Evolutionary conservation across 1,140 invertebrate species (phyloP).

Genomic region (Drosophila truncata): DNA sequence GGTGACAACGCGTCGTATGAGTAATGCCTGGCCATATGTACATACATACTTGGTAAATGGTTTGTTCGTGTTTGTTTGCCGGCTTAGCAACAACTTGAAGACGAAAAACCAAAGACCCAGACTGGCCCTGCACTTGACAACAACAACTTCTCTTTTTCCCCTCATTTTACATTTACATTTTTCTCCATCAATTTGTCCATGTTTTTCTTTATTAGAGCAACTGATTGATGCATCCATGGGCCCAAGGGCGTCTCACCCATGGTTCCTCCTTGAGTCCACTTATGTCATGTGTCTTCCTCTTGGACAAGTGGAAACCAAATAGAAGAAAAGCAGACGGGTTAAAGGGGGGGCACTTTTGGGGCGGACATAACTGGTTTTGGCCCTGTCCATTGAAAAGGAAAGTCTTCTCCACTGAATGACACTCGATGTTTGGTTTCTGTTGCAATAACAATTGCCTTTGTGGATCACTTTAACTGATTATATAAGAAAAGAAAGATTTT

Average conservation of each 20-base stretch:
- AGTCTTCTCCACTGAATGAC: slow-evolving; percentile 67
- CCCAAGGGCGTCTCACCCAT: slow-evolving; percentile 55
- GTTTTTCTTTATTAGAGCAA: slow-evolving; percentile 39
- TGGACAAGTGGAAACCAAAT: slow-evolving; percentile 33
- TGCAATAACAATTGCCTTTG: slow-evolving; percentile 38
- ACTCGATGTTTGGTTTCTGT: slow-evolving; percentile 37
- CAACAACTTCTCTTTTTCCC: slow-evolving; percentile 42
- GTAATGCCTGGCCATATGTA: slow-evolving; percentile 51
- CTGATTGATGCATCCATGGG: slow-evolving; percentile 57
- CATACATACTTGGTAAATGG: slow-evolving; percentile 20
- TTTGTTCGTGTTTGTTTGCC: slow-evolving; percentile 39
- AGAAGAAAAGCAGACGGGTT: slow-evolving; percentile 2
- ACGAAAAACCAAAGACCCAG: slow-evolving; percentile 10
- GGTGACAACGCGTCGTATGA: slow-evolving; percentile 64
- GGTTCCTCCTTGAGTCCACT: slow-evolving; percentile 34
- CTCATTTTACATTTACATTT: slow-evolving; percentile 41
- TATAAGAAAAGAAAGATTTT: slow-evolving; percentile 23
- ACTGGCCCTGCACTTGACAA: slow-evolving; percentile 60
- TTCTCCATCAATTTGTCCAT: slow-evolving; percentile 52
- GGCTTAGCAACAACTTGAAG: slow-evolving; percentile 48
- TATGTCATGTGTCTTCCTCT: slow-evolving; percentile 49
- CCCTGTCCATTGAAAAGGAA: slow-evolving; percentile 61
- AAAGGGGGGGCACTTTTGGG: too few relatives aligned
- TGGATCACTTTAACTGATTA: slow-evolving; percentile 31
- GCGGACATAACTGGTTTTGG: slow-evolving; percentile 15